These are phyloP conservation scores for Phalangium opilio DNA, from an alignment of 2,888 invertebrate species.

Conservation along the genomic window DNA sequence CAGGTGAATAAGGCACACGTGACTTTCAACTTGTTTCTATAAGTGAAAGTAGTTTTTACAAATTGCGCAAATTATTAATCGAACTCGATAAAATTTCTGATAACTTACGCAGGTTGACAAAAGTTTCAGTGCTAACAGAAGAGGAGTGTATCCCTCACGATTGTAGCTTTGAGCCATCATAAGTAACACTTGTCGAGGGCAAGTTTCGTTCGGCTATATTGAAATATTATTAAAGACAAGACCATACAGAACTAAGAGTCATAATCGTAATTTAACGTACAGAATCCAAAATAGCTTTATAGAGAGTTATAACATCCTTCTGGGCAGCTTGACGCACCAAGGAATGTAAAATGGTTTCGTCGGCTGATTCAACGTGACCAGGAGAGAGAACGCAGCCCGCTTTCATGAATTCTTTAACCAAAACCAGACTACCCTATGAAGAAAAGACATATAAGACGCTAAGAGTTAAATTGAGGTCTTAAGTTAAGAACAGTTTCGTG, in stretches of 20 bases:
- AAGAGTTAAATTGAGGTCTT: too few relatives aligned
- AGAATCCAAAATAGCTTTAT: conserved; percentile 16
- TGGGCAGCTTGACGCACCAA: conserved; percentile 29
- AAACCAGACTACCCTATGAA: conserved; percentile 24
- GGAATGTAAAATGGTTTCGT: conserved; percentile 30
- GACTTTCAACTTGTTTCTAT: too few relatives aligned
- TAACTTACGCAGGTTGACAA: conserved; percentile 9
- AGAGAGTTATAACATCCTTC: conserved; percentile 15
- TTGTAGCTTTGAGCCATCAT: conserved; percentile 18
- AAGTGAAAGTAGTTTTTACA: too few relatives aligned
- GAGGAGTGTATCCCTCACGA: conserved; percentile 17
- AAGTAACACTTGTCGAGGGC: conserved; percentile 13
- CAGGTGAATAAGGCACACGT: too few relatives aligned
- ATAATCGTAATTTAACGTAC: conserved; percentile 7
- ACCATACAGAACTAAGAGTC: not conserved
- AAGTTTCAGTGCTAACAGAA: conserved; percentile 13
- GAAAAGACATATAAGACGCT: too few relatives aligned
- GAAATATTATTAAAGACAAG: not conserved
- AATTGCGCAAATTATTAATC: too few relatives aligned
- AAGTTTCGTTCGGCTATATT: conserved; percentile 11
- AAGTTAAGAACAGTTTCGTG: too few relatives aligned
- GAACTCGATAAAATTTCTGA: not conserved
- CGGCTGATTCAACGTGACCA: conserved; percentile 25
- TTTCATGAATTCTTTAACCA: conserved; percentile 29
- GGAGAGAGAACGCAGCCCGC: conserved; percentile 28